A percentile compares a stretch with the other conserved stretches of the same genome.
These are phyloP conservation scores for Huso huso DNA, from an alignment of 2,797 vertebrate species.

Conservation along the genomic window DNA sequence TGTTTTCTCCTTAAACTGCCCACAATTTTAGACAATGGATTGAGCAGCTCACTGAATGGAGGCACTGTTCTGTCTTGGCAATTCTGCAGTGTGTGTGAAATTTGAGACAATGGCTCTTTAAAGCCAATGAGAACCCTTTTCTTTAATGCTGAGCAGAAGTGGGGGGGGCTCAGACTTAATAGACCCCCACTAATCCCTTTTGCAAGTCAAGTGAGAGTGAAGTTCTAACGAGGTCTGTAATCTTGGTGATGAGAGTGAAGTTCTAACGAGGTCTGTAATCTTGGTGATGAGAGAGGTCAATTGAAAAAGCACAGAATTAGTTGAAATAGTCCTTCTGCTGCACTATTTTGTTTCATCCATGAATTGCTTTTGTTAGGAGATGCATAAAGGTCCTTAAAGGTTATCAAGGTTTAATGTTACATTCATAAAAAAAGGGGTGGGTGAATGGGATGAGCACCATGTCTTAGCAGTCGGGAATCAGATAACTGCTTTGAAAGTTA, in stretches of 20 bases:
- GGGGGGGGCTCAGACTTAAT: constrained; percentile 24
- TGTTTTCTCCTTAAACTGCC: constrained; percentile 22
- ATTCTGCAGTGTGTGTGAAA: constrained; percentile 24
- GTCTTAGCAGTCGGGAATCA: too few species aligned
- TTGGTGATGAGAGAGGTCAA: constrained; percentile 22
- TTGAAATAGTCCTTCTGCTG: constrained; percentile 24
- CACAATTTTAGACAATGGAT: constrained; percentile 18
- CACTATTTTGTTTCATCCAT: constrained; percentile 19
- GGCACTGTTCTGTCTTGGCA: constrained; percentile 22
- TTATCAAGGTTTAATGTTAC: constrained; percentile 24
- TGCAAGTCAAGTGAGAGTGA: constrained; percentile 24
- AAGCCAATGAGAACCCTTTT: constrained; percentile 31
- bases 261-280: constrained; percentile 30
- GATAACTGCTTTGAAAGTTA: too few species aligned
- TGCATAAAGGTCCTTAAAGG: constrained; percentile 19
- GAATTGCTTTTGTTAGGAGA: constrained; percentile 11
- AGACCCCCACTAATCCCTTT: constrained; percentile 31
- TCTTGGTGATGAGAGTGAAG: constrained; percentile 23
- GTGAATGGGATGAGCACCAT: too few species aligned
- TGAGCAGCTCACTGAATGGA: constrained; percentile 18
- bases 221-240: constrained; percentile 29
- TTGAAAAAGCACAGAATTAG: constrained; percentile 26
- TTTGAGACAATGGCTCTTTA: constrained; percentile 28
- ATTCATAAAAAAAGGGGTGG: too few species aligned
- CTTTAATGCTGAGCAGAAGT: constrained; percentile 23